Evolutionary conservation across 2,888 invertebrate species (phyloP).

Genomic region (Athalia rosae): DNA sequence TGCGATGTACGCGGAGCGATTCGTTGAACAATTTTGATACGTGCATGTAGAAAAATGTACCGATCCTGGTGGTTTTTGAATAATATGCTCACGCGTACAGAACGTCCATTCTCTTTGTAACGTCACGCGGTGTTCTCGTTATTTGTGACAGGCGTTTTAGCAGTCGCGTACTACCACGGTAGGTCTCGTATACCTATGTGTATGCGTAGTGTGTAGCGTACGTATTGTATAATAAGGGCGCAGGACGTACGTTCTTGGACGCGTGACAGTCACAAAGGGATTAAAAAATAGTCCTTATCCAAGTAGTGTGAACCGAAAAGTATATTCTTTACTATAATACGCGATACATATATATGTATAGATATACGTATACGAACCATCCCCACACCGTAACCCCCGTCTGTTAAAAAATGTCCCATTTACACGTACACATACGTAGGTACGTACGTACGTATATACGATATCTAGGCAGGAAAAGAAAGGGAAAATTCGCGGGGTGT

Average conservation of each 20-base stretch:
- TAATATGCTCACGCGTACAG: not conserved
- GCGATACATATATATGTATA: not conserved
- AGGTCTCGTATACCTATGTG: too few relatives aligned
- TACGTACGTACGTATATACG: too few relatives aligned
- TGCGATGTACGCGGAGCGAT: too few relatives aligned
- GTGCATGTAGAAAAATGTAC: too few relatives aligned
- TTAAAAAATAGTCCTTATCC: constrained; percentile 38
- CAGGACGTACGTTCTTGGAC: constrained; percentile 38
- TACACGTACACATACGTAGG: not conserved
- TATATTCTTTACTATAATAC: not conserved
- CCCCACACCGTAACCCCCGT: not conserved
- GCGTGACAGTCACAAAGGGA: constrained; percentile 46
- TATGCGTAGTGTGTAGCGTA: too few relatives aligned
- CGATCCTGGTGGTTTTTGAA: too few relatives aligned
- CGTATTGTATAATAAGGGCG: not conserved
- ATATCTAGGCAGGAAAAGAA: too few relatives aligned
- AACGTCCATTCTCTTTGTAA: constrained; percentile 53
- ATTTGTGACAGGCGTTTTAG: constrained; percentile 46
- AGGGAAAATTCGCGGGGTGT: too few relatives aligned
- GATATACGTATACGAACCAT: not conserved
- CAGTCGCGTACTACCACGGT: too few relatives aligned
- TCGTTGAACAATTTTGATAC: too few relatives aligned
- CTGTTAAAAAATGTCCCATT: not conserved
- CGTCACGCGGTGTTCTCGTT: constrained; percentile 45
- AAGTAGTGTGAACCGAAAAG: not conserved